phyloP scores from a whole-genome alignment of 2,113 vertebrate genomes.

The Fulica atra region DNA sequence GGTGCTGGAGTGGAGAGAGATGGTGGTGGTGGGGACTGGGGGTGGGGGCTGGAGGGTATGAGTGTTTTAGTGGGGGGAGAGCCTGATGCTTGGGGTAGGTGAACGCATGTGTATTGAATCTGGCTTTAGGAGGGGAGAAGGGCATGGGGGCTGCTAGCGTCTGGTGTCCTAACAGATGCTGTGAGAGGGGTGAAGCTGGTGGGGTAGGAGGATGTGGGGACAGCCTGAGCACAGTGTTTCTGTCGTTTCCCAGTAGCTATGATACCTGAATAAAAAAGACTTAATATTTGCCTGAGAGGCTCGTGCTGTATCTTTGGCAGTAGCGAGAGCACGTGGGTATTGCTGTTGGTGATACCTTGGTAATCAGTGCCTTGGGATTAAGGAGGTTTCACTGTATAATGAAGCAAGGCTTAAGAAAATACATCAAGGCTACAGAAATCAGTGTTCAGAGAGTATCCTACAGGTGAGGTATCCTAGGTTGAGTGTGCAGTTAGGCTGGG shows the following conservation, averaged over 20 bases:
- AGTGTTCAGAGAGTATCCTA: neutral
- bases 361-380: neutral
- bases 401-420: neutral
- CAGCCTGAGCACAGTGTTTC: rapidly evolving
- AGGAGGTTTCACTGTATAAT: neutral
- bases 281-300: neutral
- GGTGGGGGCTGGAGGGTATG: neutral
- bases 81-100: neutral
- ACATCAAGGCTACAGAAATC: neutral
- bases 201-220: neutral
- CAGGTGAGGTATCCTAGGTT: neutral
- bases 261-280: neutral
- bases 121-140: neutral
- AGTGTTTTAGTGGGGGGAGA: neutral
- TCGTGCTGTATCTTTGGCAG: neutral
- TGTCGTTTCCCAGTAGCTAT: rapidly evolving
- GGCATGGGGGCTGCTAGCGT: neutral
- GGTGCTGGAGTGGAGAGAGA: neutral
- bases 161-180: neutral
- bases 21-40: neutral
- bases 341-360: neutral
- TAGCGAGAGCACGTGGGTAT: rapidly evolving
- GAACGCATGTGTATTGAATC: neutral
- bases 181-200: neutral
- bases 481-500: neutral